Evolutionary conservation across 1,140 invertebrate species (phyloP), one percentile per base, ranked within the genome.

Genomic region (Aethina tumida): DNA sequence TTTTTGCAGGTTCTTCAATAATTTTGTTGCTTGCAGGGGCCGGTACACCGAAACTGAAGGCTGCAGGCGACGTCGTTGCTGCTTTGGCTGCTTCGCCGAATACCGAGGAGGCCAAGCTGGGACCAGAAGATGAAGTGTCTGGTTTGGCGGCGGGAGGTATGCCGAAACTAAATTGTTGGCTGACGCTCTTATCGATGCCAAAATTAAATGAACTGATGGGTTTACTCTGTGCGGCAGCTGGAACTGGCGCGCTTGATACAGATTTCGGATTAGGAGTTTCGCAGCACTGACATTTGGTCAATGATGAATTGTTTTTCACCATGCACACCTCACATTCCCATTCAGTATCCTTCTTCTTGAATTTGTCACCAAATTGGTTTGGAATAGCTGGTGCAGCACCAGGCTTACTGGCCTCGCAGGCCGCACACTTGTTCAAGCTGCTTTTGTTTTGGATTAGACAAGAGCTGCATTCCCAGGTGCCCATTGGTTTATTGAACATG

Each of bases 381-480:
- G n/a, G n/a, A n/a, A n/a, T n/a, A n/a, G n/a, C 40, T 35, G 29
- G 13, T 41, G 21, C 10, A n/a, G 20, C 5, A 17, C 14, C 29
- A 2, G 41, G 19, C 53, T 69, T 75, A 5, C 61, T 47, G 7
- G 67, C 61, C 44, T 68, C 67, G 56, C 79, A 83, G 3, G 75
- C 76, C 2, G 69, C 62, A 61, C 81, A 84, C 39, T 71, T 77
- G 2, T 45, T 45, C 12, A 58, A 59, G 9, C 60, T 58, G 10
- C 59, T 47, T 24, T 75, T 69, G 56, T 84, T 84, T 29, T 63
- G 60, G 3, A 81, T 62, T 63, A 74, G 66, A 59, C 81, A 84
- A 22, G 61, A 62, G 6, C 64, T 43, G 50, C 74, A 76, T 52
- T 69, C 65, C 74, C 74, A 76, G 28, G 63, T 62, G 32, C 17